Conservation (phyloP, 2,113 vertebrate species). For the Tragelaphus buxtoni region DNA sequence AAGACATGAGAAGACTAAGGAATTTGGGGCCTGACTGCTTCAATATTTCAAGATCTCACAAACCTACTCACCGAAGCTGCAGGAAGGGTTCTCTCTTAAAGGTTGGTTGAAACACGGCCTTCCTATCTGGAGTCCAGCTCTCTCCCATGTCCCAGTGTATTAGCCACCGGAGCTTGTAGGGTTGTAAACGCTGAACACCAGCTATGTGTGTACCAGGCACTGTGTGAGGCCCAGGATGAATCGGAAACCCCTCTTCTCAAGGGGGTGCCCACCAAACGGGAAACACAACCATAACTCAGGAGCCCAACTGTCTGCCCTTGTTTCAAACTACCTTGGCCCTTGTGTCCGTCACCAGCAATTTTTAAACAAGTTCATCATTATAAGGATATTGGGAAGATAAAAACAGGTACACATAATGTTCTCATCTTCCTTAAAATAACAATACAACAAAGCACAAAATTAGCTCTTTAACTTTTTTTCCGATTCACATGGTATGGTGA, state of each 20-base stretch:
- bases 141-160: neutral
- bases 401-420: neutral
- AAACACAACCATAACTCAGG: neutral
- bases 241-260: neutral
- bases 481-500: neutral
- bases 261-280: neutral
- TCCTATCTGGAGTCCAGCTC: neutral
- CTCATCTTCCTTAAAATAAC: neutral
- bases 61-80: neutral
- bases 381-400: neutral
- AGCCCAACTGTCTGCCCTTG: neutral
- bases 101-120: neutral
- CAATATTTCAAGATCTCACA: neutral
- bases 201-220: fast-evolving
- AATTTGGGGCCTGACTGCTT: neutral
- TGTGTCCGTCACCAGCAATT: neutral
- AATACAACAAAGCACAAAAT: neutral
- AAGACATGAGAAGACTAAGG: neutral
- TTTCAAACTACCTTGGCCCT: neutral
- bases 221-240: neutral
- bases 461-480: neutral
- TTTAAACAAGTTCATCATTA: neutral
- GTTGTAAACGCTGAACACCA: neutral
- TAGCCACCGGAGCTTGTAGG: neutral
- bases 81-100: neutral